Evolutionary conservation across 2,797 vertebrate species (phyloP), one percentile per base, ranked within the genome.

Genomic region (Graptemys geographica): DNA sequence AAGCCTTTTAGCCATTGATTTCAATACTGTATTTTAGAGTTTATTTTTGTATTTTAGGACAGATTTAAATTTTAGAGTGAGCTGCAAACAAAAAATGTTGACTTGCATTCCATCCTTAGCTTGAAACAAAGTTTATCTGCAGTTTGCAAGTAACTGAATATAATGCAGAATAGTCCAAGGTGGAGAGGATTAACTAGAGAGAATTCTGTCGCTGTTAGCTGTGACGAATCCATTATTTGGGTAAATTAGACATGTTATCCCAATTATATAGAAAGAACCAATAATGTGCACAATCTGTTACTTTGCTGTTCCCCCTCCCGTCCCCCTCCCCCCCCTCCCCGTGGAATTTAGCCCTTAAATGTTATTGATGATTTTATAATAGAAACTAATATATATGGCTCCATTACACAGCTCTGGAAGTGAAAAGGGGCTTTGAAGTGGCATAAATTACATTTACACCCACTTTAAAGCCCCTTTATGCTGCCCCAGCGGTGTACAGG

Each of bases 41-140:
- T 62, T 33, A 47, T 47, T 49, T 84, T 94, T n/a, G 31, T 90
- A 55, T 87, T 95, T 93, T 83, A 91, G 83, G 86, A 52, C 52
- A 87, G 3, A 49, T 0, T 51, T 47, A 0, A 33, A 52, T 87
- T 91, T 85, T 74, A 85, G 44, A 92, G 44, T 84, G 53, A 87
- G 56, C 23, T 28, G 11, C 72, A 88, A 93, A 52, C 11, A 74
- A 88, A 41, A 76, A 90, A 10, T 86, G 87, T 21, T 52, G 11
- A 44, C 21, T 12, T 15, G 23, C 19, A 65, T 19, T 74, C 41
- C 21, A 25, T 41, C 25, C 25, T 74, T 27, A 74, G 41, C 69
- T 74, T 44, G 25, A 74, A 44, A 74, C 21, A 41, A 74, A 74
- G 72, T 90, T 44, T 59, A 6, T 93, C 23, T 83, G n/a, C 18